Percentiles rank a stretch among this genome's conserved stretches.
Evolutionary conservation across 2,888 invertebrate species (phyloP).

Genomic region (Epicampocera succincta): DNA sequence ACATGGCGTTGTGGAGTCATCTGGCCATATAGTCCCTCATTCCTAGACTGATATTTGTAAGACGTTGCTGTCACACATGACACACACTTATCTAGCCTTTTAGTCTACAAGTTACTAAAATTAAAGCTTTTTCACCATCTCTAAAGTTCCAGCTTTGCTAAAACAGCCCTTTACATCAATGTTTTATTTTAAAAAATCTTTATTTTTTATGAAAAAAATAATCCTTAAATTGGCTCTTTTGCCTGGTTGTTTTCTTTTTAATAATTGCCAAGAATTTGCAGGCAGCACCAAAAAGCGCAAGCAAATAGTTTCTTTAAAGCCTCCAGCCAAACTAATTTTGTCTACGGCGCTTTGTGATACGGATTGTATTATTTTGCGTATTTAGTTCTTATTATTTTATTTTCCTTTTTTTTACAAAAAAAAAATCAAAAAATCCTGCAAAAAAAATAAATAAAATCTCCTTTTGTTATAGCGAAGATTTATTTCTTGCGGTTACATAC

Average conservation of each 20-base stretch:
- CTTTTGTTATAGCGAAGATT: slow-evolving; percentile 61
- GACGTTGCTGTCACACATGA: too few relatives aligned
- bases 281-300: slow-evolving; percentile 34
- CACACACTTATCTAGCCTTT: too few relatives aligned
- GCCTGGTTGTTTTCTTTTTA: slow-evolving; percentile 7
- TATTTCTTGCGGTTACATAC: slow-evolving; percentile 65
- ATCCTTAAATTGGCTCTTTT: slow-evolving; percentile 22
- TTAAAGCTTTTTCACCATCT: too few relatives aligned
- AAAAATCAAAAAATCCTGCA: neutral
- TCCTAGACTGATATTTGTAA: too few relatives aligned
- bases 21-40: too few relatives aligned
- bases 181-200: too few relatives aligned
- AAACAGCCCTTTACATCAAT: too few relatives aligned
- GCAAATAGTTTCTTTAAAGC: slow-evolving; percentile 41
- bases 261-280: slow-evolving; percentile 33
- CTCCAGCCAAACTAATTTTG: slow-evolving; percentile 54
- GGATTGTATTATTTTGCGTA: slow-evolving; percentile 26
- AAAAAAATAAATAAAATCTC: slow-evolving; percentile 21
- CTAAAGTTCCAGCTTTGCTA: too few relatives aligned
- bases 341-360: slow-evolving; percentile 30
- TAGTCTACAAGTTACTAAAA: too few relatives aligned
- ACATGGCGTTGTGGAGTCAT: too few relatives aligned
- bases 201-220: too few relatives aligned
- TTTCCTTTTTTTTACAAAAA: neutral
- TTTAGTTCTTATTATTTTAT: slow-evolving; percentile 15